A percentile compares a stretch with the other conserved stretches of the same genome.
phyloP scores from a whole-genome alignment of 1,140 invertebrate genomes.

The Rhopalosiphum padi region DNA sequence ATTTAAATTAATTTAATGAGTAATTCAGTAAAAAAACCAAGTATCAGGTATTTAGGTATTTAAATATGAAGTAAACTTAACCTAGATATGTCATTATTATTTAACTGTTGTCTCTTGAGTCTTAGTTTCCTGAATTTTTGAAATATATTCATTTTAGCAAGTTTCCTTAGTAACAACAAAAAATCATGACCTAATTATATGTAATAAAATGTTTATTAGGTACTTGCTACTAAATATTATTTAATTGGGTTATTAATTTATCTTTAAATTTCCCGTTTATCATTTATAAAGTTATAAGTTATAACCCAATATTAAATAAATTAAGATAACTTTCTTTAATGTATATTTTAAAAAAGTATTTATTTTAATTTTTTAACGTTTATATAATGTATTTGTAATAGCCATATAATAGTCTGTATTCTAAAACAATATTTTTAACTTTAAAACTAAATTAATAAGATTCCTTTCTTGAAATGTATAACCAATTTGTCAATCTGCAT shows the following conservation, averaged over 20 bases:
- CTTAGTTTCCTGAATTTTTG: background rate
- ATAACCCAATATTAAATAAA: background rate
- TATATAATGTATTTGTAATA: background rate
- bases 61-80: background rate
- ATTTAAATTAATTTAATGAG: background rate
- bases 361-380: background rate
- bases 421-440: no score
- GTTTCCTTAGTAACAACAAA: background rate
- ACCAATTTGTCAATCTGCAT: background rate
- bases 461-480: background rate
- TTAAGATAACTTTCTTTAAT: background rate
- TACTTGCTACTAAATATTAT: background rate
- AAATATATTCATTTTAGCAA: background rate
- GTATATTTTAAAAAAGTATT: background rate
- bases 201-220: background rate
- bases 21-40: background rate
- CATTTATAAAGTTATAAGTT: background rate
- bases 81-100: background rate
- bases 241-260: background rate
- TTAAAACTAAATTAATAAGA: background rate
- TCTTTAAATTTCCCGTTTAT: background rate
- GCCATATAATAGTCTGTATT: background rate
- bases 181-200: background rate
- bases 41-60: background rate
- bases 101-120: background rate